Conservation (phyloP, 2,888 invertebrate genomes). For the Caenorhabditis sp. region DNA sequence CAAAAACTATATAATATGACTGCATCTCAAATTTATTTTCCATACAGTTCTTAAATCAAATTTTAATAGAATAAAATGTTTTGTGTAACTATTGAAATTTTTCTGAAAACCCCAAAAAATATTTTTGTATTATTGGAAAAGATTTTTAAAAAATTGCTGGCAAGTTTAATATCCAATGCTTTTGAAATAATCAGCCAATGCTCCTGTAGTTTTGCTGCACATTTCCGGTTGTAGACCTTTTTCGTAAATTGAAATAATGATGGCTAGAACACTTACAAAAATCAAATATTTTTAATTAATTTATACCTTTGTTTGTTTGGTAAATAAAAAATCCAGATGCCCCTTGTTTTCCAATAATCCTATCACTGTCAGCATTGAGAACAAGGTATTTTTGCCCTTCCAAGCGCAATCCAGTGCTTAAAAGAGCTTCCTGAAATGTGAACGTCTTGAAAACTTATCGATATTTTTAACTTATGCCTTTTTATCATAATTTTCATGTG, state of each 20-base stretch:
- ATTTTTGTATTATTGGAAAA: too few species aligned
- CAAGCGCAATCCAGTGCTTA: conserved; percentile 79
- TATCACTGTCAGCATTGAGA: conserved; percentile 79
- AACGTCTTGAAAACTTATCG: neutral
- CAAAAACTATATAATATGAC: conserved; percentile 79
- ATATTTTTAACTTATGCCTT: neutral
- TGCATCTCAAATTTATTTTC: conserved; percentile 62
- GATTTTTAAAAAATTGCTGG: neutral
- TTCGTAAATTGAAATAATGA: conserved; percentile 82
- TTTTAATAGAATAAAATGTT: neutral
- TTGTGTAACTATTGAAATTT: neutral
- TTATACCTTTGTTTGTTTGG: conserved; percentile 79
- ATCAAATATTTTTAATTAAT: neutral
- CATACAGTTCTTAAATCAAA: conserved; percentile 36
- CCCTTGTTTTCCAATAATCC: conserved; percentile 83
- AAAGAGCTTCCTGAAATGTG: conserved; percentile 70
- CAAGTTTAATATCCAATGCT: conserved; percentile 76
- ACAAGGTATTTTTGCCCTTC: conserved; percentile 82
- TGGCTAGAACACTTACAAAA: conserved; percentile 74
- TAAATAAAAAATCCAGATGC: conserved; percentile 82
- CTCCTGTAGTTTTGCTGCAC: conserved; percentile 81
- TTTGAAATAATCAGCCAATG: conserved; percentile 83
- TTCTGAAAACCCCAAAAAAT: conserved; percentile 1
- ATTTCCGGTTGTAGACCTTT: conserved; percentile 82
- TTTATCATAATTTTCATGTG: too few species aligned